These are phyloP conservation scores for Elgaria multicarinata DNA, from an alignment of 2,113 vertebrate genomes.

Conservation along the genomic window DNA sequence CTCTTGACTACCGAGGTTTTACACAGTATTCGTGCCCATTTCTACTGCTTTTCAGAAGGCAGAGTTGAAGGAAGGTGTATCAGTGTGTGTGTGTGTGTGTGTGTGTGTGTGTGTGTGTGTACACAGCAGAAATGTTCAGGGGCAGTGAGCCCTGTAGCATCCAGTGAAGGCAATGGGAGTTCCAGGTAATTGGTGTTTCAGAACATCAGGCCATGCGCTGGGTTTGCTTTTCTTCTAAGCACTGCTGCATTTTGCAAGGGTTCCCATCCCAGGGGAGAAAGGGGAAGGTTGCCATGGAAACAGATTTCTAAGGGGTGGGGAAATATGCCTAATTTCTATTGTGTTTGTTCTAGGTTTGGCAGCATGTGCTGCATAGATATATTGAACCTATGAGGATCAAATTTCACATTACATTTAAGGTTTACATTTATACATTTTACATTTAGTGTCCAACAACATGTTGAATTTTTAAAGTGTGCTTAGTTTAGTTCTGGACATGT, in stretches of 20 bases:
- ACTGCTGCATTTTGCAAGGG: neutral
- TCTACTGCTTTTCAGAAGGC: neutral
- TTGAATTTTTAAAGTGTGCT: neutral
- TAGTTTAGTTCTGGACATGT: neutral
- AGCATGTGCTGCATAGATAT: neutral
- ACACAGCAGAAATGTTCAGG: neutral
- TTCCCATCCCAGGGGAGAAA: neutral
- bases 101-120: neutral
- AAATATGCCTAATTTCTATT: conserved; percentile 5
- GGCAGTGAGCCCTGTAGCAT: neutral
- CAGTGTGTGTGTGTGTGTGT: neutral
- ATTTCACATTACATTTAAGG: neutral
- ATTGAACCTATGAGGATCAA: neutral
- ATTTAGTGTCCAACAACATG: neutral
- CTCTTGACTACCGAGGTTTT: neutral
- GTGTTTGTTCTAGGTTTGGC: conserved; percentile 15
- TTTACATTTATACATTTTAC: neutral
- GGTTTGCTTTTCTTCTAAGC: conserved; percentile 19
- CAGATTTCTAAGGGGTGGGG: neutral
- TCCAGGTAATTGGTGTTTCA: conserved; percentile 19
- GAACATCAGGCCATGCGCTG: neutral
- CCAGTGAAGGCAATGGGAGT: conserved; percentile 10
- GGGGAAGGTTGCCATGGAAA: conserved; percentile 18
- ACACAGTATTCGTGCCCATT: neutral
- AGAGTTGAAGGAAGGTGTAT: neutral